Percentiles rank a stretch among this genome's conserved stretches.
Evolutionary conservation across 35 echinoderm and acorn worm genomes (phyloP).

Genomic region (Strongylocentrotus purpuratus): DNA sequence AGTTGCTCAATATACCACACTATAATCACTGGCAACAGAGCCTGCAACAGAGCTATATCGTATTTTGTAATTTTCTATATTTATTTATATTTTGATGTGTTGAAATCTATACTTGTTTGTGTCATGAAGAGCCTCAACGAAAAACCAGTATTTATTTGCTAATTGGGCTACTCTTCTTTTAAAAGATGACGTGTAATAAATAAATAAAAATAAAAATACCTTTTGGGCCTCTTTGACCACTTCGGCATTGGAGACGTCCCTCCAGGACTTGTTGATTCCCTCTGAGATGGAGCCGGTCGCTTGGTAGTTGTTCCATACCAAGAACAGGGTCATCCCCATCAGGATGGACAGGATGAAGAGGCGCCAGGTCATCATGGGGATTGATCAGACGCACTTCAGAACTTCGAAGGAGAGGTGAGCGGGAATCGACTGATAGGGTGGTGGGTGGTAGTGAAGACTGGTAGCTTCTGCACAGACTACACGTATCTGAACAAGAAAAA

Average conservation of each 20-base stretch:
- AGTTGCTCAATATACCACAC: too few relatives aligned
- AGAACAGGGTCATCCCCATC: background rate
- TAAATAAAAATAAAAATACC: too few relatives aligned
- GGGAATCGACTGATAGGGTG: background rate
- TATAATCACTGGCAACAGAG: too few relatives aligned
- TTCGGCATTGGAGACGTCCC: background rate
- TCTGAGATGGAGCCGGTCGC: background rate
- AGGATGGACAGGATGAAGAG: slow-evolving; percentile 24
- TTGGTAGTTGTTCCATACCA: slow-evolving; percentile 39
- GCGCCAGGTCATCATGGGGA: slow-evolving; percentile 13
- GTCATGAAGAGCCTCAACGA: too few relatives aligned
- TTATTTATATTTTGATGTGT: too few relatives aligned
- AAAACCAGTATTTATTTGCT: too few relatives aligned
- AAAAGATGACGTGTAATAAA: too few relatives aligned
- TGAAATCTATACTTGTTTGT: too few relatives aligned
- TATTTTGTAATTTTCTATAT: too few relatives aligned
- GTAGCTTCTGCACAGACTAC: background rate
- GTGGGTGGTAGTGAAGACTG: background rate
- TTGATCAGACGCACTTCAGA: background rate
- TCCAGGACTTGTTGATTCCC: slow-evolving; percentile 16
- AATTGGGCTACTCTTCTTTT: too few relatives aligned
- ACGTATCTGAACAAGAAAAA: background rate
- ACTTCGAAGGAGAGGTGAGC: background rate
- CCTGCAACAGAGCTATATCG: too few relatives aligned
- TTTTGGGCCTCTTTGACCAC: background rate